Conservation (phyloP, 1,140 invertebrate genomes). For the Melipona quadrifasciata region DNA sequence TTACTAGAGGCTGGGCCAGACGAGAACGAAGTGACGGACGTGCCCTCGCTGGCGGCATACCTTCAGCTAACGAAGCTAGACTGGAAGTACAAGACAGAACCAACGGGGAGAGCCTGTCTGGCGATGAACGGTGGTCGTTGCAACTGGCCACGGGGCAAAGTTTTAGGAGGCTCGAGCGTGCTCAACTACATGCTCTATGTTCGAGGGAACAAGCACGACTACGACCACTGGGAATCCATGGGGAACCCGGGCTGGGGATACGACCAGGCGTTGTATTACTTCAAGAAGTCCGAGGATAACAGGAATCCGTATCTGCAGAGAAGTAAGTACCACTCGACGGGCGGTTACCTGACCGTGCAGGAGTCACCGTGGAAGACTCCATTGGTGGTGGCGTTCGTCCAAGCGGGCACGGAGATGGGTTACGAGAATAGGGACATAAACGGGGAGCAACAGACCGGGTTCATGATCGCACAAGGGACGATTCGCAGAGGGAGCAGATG, state of each 20-base stretch:
- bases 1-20: constrained; percentile 96
- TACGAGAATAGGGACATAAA: constrained; percentile 95
- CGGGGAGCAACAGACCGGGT: constrained; percentile 90
- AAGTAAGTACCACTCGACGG: constrained; percentile 88
- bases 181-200: constrained; percentile 98
- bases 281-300: constrained; percentile 94
- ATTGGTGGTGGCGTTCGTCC: constrained; percentile 90
- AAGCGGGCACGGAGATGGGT: constrained; percentile 93
- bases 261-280: constrained; percentile 92
- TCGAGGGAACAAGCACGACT: constrained; percentile 91
- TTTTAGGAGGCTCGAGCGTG: constrained; percentile 94
- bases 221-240: constrained; percentile 93
- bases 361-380: constrained; percentile 93
- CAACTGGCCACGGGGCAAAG: constrained; percentile 93
- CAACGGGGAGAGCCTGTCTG: constrained; percentile 90
- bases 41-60: constrained; percentile 93
- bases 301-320: constrained; percentile 89
- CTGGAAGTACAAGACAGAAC: constrained; percentile 96
- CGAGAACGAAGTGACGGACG: constrained; percentile 94
- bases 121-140: constrained; percentile 88
- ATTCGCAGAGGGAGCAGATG: constrained; percentile 92
- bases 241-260: constrained; percentile 96
- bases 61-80: constrained; percentile 93
- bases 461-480: constrained; percentile 95
- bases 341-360: constrained; percentile 91